Base-by-base conservation (phyloP, 2,888 invertebrate genomes). In the Macrostomum cliftonense region DNA sequence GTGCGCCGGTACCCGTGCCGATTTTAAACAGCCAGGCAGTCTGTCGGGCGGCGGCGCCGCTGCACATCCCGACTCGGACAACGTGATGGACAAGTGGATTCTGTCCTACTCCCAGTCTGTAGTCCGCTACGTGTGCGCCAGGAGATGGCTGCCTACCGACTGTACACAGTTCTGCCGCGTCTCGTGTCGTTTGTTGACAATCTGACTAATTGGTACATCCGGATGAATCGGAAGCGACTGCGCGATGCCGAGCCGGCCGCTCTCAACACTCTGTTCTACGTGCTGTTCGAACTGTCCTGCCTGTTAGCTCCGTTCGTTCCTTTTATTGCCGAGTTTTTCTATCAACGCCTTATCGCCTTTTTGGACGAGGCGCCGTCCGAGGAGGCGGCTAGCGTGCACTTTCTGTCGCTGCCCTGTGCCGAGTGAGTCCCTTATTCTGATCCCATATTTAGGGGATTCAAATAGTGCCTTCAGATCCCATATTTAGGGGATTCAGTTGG, bases 271-370 rank as follows among this genome's bases (percentile, higher is more conserved):
- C 75, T 97, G 11, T 89, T 82, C 65, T 78, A 80, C 58, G 86
- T 95, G 1, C 73, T 97, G 37, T 81, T 80, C 62, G 80, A 82
- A 47, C 85, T 97, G 79, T 78, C 81, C 0, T 77, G 82, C 59
- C 79, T 93, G 60, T 93, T 97, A 84, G 85, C 95, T 1, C 91
- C 97, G 0, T 95, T 95, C 68, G 88, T 91, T 0, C 97, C 97
- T 0, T 99, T 86, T 71, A 75, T 97, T 47, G 82, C 88, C 0
- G 97, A 97, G 70, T 78, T 81, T 52, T 88, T 97, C 79, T 97
- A 86, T 71, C 85, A 87, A 68, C 81, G 83, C 50, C 70, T 97
- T 55, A 77, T 79, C 39, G 75, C 79, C 57, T 73, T 86, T 37
- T 70, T 81, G 17, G 61, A 60, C 19, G 36, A 43, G 21, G 5